A percentile compares a stretch with the other conserved stretches of the same genome.
Conservation (phyloP, 2,113 vertebrate species). For the Chascanopsetta lugubris region DNA sequence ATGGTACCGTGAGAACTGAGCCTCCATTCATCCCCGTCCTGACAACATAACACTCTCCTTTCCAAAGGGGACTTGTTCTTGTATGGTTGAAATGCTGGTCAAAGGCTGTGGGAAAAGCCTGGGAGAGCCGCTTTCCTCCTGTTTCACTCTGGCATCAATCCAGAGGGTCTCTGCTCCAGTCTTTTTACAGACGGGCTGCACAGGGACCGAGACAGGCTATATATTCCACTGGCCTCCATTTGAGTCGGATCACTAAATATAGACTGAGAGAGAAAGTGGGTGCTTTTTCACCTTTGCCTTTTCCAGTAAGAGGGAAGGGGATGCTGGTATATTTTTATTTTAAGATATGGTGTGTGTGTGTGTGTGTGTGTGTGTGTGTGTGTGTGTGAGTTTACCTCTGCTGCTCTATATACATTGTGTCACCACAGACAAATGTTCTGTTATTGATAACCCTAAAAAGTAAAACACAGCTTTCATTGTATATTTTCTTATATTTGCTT, state of each 20-base stretch:
- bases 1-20: conserved; percentile 54
- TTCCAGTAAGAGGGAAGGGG: conserved; percentile 40
- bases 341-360: conserved; percentile 1
- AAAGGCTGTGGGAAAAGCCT: conserved; percentile 72
- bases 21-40: conserved; percentile 44
- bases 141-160: conserved; percentile 49
- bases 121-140: conserved; percentile 36
- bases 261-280: conserved; percentile 41
- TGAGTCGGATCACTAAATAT: conserved; percentile 68
- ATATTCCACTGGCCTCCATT: conserved; percentile 66
- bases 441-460: too few species aligned
- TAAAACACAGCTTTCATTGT: too few species aligned
- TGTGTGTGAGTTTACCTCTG: too few species aligned
- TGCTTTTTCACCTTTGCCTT: conserved; percentile 26
- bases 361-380: too few species aligned
- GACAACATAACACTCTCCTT: conserved; percentile 51
- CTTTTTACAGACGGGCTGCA: conserved; percentile 36
- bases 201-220: conserved; percentile 55
- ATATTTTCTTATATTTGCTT: too few species aligned
- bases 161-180: conserved; percentile 35
- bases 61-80: conserved; percentile 50
- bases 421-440: too few species aligned
- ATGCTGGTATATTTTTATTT: conserved; percentile 40
- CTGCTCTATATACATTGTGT: too few species aligned
- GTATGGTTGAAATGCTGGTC: conserved; percentile 47